These are phyloP conservation scores for Urosaurus nigricauda DNA, from an alignment of 2,797 vertebrate species.

Conservation along the genomic window DNA sequence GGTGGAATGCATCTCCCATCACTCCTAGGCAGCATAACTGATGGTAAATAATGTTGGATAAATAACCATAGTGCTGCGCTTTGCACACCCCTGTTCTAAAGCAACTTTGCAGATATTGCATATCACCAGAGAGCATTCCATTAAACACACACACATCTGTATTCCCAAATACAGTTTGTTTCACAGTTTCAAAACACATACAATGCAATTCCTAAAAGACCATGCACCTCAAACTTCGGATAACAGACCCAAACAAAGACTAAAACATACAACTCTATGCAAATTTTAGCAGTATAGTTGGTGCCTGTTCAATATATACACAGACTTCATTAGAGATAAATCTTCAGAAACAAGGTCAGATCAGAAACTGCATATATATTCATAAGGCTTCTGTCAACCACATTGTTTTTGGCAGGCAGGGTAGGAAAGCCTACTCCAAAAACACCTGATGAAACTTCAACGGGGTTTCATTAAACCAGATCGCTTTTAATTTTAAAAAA, in stretches of 20 bases:
- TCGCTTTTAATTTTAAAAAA: background rate
- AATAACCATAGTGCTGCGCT: no score
- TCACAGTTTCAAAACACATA: background rate
- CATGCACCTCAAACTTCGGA: background rate
- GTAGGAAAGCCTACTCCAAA: no score
- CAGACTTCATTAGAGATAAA: constrained; percentile 26
- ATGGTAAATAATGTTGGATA: no score
- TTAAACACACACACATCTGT: background rate
- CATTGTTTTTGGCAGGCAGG: constrained; percentile 3
- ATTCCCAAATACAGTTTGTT: background rate
- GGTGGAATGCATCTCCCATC: no score
- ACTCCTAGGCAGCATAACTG: no score
- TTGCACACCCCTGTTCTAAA: no score
- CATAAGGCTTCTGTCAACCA: constrained; percentile 30
- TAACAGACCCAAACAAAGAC: background rate
- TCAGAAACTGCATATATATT: constrained; percentile 30
- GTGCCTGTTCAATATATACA: constrained; percentile 3
- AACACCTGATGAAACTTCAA: no score
- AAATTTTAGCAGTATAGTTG: constrained; percentile 2
- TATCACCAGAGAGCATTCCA: background rate
- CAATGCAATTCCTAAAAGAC: accelerated
- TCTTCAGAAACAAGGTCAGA: constrained; percentile 4
- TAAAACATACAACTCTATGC: background rate
- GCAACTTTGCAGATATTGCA: no score
- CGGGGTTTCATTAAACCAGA: background rate